A percentile compares a stretch with the other conserved stretches of the same genome.
Conservation (phyloP, 2,888 invertebrate genomes). For the Dicycla oo region DNA sequence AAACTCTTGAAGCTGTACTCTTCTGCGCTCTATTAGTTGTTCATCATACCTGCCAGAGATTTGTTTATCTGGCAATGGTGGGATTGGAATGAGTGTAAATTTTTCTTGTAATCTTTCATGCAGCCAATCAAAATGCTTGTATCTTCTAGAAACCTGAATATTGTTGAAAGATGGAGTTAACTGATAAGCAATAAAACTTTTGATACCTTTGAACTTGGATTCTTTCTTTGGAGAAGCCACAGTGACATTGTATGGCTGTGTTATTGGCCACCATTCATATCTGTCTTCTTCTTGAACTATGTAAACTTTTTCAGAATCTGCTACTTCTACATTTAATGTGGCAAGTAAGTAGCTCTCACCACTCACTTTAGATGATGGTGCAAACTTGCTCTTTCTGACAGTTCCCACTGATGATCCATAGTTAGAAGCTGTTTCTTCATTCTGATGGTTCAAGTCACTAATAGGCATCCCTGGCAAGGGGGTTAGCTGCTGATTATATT, state of each 20-base stretch:
- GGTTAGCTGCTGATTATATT: conserved; percentile 82
- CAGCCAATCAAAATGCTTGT: conserved; percentile 99
- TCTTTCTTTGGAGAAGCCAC: conserved; percentile 99
- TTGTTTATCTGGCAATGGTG: conserved; percentile 99
- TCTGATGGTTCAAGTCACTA: conserved; percentile 84
- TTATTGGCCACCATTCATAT: conserved; percentile 94
- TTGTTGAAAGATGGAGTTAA: conserved; percentile 98
- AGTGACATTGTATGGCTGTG: conserved; percentile 94
- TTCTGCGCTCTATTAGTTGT: conserved; percentile 98
- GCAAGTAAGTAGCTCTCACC: conserved; percentile 97
- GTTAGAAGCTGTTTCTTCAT: conserved; percentile 89
- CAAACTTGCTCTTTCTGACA: conserved; percentile 95
- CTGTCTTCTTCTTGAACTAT: conserved; percentile 94
- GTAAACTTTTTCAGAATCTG: conserved; percentile 93
- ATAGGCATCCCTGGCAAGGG: conserved; percentile 89
- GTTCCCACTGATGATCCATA: conserved; percentile 91
- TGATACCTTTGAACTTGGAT: conserved; percentile 98
- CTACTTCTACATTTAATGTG: conserved; percentile 92
- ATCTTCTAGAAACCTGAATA: conserved; percentile 97
- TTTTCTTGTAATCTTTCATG: conserved; percentile 98
- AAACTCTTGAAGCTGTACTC: conserved; percentile 98
- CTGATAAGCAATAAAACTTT: conserved; percentile 99
- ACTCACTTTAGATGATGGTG: conserved; percentile 97
- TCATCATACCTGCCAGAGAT: conserved; percentile 99
- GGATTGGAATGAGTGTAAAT: conserved; percentile 98